Evolutionary conservation across 2,113 vertebrate genomes (phyloP).

Genomic region (Candoia aspera): DNA sequence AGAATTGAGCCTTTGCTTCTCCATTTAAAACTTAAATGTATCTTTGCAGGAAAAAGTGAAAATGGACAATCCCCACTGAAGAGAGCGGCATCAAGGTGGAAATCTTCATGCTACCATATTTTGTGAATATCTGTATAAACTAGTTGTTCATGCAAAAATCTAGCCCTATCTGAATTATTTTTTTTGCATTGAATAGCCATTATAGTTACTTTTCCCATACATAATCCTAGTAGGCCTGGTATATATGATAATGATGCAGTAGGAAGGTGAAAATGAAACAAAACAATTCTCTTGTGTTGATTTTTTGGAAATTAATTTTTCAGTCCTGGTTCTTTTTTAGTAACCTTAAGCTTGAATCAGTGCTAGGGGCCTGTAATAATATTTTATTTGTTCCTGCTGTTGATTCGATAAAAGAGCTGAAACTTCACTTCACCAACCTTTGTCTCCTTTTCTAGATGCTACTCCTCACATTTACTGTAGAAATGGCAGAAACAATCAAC

Average conservation of each 20-base stretch:
- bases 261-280: slow-evolving; percentile 3
- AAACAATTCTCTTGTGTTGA: neutral
- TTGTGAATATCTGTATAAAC: neutral
- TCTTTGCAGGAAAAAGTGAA: slow-evolving; percentile 35
- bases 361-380: slow-evolving; percentile 35
- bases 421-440: neutral
- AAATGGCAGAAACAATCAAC: neutral
- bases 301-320: slow-evolving; percentile 35
- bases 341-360: slow-evolving; percentile 21
- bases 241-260: neutral
- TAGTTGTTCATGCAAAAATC: neutral
- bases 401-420: slow-evolving; percentile 43
- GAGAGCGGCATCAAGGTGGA: slow-evolving; percentile 10
- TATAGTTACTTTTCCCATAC: slow-evolving; percentile 12
- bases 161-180: slow-evolving; percentile 19
- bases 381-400: slow-evolving; percentile 55
- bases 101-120: neutral
- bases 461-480: neutral
- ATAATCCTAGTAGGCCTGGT: slow-evolving; percentile 3
- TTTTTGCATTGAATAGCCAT: slow-evolving; percentile 23
- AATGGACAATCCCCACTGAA: neutral
- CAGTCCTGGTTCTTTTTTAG: slow-evolving; percentile 43
- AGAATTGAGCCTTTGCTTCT: neutral
- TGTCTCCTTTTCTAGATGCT: neutral
- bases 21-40: slow-evolving; percentile 14